phyloP scores from a whole-genome alignment of 2,113 vertebrate genomes.

The Cheilinus undulatus region DNA sequence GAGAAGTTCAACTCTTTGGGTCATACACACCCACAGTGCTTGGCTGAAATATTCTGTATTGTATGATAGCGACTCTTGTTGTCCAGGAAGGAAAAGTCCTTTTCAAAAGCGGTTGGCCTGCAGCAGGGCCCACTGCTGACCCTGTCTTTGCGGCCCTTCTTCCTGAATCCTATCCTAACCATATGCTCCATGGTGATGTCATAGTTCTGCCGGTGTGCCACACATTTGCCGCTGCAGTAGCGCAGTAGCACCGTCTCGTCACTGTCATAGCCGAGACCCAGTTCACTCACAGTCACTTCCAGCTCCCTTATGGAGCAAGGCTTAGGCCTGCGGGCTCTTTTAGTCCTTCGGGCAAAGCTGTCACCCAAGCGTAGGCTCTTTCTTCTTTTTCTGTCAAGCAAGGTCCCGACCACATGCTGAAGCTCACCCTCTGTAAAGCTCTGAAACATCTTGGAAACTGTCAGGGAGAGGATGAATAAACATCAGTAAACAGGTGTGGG shows the following conservation, averaged over 20 bases:
- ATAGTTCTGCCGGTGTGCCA: constrained; percentile 86
- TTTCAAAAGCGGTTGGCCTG: constrained; percentile 90
- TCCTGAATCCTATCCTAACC: constrained; percentile 79
- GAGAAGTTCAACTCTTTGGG: constrained; percentile 18
- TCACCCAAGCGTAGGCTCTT: constrained; percentile 50
- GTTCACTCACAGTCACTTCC: constrained; percentile 91
- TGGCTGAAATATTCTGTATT: constrained; percentile 92
- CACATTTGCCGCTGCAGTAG: constrained; percentile 95
- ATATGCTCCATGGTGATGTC: constrained; percentile 92
- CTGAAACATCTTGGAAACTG: constrained; percentile 92
- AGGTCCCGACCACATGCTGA: constrained; percentile 85
- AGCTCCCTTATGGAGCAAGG: constrained; percentile 86
- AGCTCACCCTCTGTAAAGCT: constrained; percentile 94
- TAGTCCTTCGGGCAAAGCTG: constrained; percentile 83
- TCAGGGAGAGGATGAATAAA: constrained; percentile 33
- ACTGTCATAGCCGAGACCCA: constrained; percentile 92
- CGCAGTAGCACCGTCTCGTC: constrained; percentile 93
- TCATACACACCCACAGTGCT: constrained; percentile 95
- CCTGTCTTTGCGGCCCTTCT: constrained; percentile 85
- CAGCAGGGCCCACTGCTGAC: constrained; percentile 91
- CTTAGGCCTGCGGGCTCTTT: constrained; percentile 85
- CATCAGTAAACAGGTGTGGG: not conserved
- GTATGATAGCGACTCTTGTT: constrained; percentile 89
- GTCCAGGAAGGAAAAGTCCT: constrained; percentile 92
- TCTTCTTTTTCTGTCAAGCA: constrained; percentile 83